A percentile compares a stretch with the other conserved stretches of the same genome.
phyloP scores from a whole-genome alignment of 1,140 invertebrate genomes.

The Lordiphosa collinella region DNA sequence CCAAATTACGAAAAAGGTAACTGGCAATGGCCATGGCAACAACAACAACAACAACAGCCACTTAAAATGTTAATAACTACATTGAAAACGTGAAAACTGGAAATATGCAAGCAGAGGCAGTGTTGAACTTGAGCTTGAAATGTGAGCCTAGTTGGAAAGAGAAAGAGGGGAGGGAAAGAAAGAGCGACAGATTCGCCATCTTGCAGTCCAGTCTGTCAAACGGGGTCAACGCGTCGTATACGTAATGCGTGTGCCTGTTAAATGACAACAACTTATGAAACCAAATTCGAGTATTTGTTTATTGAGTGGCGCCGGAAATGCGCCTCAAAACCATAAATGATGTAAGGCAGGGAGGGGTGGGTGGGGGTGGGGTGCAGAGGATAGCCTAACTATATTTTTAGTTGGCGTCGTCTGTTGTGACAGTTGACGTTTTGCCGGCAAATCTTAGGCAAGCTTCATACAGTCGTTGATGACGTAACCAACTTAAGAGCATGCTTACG shows the following conservation, averaged over 20 bases:
- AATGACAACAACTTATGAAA: slow-evolving; percentile 56
- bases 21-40: slow-evolving; percentile 27
- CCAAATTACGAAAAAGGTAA: too few species aligned
- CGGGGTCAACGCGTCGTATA: slow-evolving; percentile 70
- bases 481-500: slow-evolving; percentile 11
- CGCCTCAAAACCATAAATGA: slow-evolving; percentile 59
- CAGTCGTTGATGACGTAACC: slow-evolving; percentile 40
- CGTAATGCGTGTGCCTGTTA: slow-evolving; percentile 65
- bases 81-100: slow-evolving; percentile 51
- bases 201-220: slow-evolving; percentile 29
- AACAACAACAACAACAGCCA: slow-evolving; percentile 33
- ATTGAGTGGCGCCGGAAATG: slow-evolving; percentile 67
- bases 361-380: neutral
- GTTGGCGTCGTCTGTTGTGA: slow-evolving; percentile 56
- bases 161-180: slow-evolving; percentile 1
- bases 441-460: slow-evolving; percentile 23
- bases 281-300: slow-evolving; percentile 33
- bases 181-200: neutral
- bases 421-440: slow-evolving; percentile 71
- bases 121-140: slow-evolving; percentile 76
- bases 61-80: slow-evolving; percentile 62
- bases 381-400: slow-evolving; percentile 8
- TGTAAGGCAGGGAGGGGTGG: neutral
- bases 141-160: slow-evolving; percentile 34
- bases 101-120: slow-evolving; percentile 50